phyloP scores from a whole-genome alignment of 2,888 invertebrate genomes.

The Caenorhabditis sp. region DNA sequence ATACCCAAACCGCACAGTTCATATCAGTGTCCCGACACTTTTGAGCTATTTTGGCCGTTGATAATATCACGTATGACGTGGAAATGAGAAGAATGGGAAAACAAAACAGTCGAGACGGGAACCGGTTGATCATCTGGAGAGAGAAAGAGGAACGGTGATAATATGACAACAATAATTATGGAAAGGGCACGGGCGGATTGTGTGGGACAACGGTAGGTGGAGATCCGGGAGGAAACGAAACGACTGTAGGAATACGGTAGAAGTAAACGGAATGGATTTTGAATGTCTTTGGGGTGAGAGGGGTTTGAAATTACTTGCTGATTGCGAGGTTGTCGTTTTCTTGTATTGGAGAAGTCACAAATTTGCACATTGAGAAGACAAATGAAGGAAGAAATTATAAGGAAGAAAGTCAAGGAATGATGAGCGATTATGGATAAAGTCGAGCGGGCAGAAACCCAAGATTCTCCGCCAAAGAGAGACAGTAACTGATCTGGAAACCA shows the following conservation, averaged over 20 bases:
- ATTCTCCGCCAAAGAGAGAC: neutral
- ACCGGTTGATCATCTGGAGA: constrained; percentile 59
- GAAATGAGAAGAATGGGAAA: constrained; percentile 16
- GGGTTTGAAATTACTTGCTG: no score
- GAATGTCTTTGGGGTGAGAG: no score
- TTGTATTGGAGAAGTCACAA: no score
- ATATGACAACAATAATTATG: neutral
- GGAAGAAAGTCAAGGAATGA: no score
- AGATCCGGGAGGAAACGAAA: neutral
- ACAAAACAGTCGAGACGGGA: constrained; percentile 25
- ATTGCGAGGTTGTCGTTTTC: no score
- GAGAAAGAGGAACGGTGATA: neutral
- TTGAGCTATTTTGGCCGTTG: constrained; percentile 40
- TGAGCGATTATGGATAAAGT: no score
- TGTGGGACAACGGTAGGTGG: neutral
- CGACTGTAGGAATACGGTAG: no score
- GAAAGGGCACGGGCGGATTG: neutral
- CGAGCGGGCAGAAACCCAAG: neutral
- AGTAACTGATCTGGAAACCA: constrained; percentile 3
- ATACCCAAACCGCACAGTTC: constrained; percentile 77
- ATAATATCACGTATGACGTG: constrained; percentile 29
- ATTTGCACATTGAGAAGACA: no score
- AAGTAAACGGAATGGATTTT: no score
- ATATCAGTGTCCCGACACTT: constrained; percentile 78
- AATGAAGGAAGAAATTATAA: no score